These are phyloP conservation scores for Steinernema feltiae DNA, from an alignment of 1,140 invertebrate genomes.

Conservation along the genomic window DNA sequence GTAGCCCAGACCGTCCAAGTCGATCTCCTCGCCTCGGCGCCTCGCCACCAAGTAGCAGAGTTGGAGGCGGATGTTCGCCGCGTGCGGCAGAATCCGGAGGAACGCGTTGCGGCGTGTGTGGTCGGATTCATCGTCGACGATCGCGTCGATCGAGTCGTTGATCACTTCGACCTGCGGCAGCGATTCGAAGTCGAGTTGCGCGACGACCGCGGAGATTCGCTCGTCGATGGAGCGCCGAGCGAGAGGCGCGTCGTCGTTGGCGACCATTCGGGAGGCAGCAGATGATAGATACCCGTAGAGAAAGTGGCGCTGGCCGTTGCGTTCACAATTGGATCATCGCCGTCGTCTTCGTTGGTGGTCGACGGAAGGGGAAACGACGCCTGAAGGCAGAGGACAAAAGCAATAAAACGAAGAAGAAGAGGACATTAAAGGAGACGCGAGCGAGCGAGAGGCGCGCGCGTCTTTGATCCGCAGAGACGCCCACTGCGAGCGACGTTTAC, in stretches of 20 bases:
- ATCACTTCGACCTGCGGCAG: background rate
- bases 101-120: background rate
- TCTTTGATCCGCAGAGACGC: background rate
- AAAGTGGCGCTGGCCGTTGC: too few species aligned
- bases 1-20: background rate
- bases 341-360: too few species aligned
- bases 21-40: background rate
- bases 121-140: background rate
- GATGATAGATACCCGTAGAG: too few species aligned
- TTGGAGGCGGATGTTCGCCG: background rate
- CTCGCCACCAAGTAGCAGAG: background rate
- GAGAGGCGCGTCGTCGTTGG: background rate
- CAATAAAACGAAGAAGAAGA: background rate
- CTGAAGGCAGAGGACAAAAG: slow-evolving; percentile 24
- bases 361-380: slow-evolving; percentile 19
- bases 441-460: background rate
- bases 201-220: background rate
- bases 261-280: background rate
- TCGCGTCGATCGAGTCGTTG: background rate
- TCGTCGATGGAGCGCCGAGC: background rate
- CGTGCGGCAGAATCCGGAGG: background rate
- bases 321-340: background rate
- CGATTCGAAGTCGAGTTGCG: background rate
- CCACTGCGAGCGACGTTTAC: background rate
- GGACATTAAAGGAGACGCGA: background rate